phyloP scores from a whole-genome alignment of 2,797 vertebrate genomes.

The Chaenodraco wilsoni region DNA sequence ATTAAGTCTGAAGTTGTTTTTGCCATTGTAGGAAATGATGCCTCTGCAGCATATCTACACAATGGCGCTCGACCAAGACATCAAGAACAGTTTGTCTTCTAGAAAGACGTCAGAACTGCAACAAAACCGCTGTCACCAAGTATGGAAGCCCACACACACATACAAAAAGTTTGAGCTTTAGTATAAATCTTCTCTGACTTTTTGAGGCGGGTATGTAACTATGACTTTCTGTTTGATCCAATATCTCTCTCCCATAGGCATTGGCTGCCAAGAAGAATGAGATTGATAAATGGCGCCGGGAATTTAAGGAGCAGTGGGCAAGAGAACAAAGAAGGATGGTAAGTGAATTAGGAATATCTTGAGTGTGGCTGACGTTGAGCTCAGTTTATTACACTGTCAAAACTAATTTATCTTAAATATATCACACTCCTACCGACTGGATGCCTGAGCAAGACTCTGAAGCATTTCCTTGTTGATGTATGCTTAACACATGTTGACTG shows the following conservation, averaged over 20 bases:
- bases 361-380: neutral
- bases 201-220: neutral
- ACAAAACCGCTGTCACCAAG: slow-evolving; percentile 91
- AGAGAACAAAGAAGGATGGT: slow-evolving; percentile 92
- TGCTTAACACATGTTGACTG: slow-evolving; percentile 8
- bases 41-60: slow-evolving; percentile 89
- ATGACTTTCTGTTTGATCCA: slow-evolving; percentile 28
- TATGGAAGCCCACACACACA: slow-evolving; percentile 52
- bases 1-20: slow-evolving; percentile 5
- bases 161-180: slow-evolving; percentile 4
- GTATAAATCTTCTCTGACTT: neutral
- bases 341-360: slow-evolving; percentile 46
- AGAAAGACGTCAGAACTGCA: slow-evolving; percentile 82
- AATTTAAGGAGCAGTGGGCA: slow-evolving; percentile 95
- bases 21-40: slow-evolving; percentile 86
- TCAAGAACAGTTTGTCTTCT: slow-evolving; percentile 80
- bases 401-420: slow-evolving; percentile 12
- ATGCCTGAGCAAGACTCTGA: slow-evolving; percentile 12
- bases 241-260: slow-evolving; percentile 79
- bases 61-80: slow-evolving; percentile 90
- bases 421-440: slow-evolving; percentile 5
- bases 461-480: neutral
- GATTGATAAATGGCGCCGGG: slow-evolving; percentile 93
- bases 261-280: slow-evolving; percentile 91
- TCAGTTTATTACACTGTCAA: slow-evolving; percentile 25